phyloP scores from a whole-genome alignment of 2,797 vertebrate species.

The Triplophysa bombifrons region DNA sequence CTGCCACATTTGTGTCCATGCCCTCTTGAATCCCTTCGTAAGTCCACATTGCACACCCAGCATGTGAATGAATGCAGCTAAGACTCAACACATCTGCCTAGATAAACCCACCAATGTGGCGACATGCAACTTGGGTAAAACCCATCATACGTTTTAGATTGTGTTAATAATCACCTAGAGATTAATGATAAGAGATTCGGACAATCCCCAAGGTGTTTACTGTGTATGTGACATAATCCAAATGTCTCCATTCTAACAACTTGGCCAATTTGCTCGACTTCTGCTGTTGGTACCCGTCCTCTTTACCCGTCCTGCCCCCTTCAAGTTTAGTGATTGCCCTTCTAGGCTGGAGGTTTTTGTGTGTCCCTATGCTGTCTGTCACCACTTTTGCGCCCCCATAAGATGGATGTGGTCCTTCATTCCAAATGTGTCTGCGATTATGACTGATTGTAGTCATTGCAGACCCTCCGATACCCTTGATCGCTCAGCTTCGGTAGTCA shows the following conservation, averaged over 20 bases:
- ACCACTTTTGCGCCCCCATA: conserved; percentile 56
- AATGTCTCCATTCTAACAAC: neutral
- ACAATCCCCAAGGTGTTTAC: neutral
- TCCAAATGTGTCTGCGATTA: neutral
- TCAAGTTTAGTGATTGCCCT: conserved; percentile 53
- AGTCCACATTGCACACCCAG: neutral
- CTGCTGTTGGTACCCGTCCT: neutral
- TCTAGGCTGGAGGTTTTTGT: conserved; percentile 63
- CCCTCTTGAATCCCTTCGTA: neutral
- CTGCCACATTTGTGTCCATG: neutral
- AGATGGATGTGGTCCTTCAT: conserved; percentile 54
- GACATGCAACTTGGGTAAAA: conserved; percentile 23
- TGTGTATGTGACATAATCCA: conserved; percentile 3
- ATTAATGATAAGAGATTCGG: conserved; percentile 38
- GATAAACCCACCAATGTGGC: conserved; percentile 3
- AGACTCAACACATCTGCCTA: neutral
- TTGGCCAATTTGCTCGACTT: conserved; percentile 27
- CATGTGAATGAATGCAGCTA: conserved; percentile 24
- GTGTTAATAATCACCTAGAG: conserved; percentile 22
- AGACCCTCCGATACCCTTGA: conserved; percentile 14
- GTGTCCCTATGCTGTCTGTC: conserved; percentile 66
- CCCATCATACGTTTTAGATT: conserved; percentile 31
- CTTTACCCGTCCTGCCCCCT: neutral
- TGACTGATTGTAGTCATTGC: conserved; percentile 26
- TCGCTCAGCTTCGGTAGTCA: neutral